Percentiles rank a stretch among this genome's conserved stretches.
phyloP scores from a whole-genome alignment of 2,113 vertebrate species.

The Oncorhynchus tshawytscha region DNA sequence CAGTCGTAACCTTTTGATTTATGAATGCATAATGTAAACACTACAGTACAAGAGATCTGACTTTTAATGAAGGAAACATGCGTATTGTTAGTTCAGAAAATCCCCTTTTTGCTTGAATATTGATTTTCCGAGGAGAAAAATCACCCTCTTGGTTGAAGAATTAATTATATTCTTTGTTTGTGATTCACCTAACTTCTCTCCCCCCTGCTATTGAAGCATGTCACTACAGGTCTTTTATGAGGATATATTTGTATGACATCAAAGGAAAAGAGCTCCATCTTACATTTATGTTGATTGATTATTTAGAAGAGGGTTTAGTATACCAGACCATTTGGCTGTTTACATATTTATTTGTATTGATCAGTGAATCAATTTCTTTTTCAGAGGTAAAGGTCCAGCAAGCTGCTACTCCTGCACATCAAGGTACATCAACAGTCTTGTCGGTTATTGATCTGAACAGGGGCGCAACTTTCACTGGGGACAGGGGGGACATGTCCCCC shows the following conservation, averaged over 20 bases:
- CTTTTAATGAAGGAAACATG: not conserved
- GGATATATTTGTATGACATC: not conserved
- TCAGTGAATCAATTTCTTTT: not conserved
- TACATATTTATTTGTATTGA: not conserved
- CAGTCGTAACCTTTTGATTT: slow-evolving; percentile 38
- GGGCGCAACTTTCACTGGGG: too few species aligned
- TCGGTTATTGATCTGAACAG: not conserved
- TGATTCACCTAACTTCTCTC: not conserved
- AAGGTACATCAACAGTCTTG: not conserved
- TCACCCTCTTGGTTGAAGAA: not conserved
- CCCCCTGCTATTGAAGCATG: not conserved
- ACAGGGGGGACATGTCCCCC: too few species aligned
- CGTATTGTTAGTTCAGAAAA: not conserved
- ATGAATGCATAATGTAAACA: slow-evolving; percentile 15
- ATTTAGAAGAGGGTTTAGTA: not conserved
- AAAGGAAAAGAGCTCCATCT: not conserved
- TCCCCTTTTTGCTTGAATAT: not conserved
- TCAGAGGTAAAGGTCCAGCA: not conserved
- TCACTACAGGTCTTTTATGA: not conserved
- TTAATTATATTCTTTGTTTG: not conserved
- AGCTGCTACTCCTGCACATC: not conserved
- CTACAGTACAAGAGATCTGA: not conserved
- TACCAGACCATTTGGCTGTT: too few species aligned
- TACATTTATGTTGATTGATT: not conserved
- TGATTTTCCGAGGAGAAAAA: not conserved